Evolutionary conservation across 2,797 vertebrate genomes (phyloP).

Genomic region (Apogon talboti): DNA sequence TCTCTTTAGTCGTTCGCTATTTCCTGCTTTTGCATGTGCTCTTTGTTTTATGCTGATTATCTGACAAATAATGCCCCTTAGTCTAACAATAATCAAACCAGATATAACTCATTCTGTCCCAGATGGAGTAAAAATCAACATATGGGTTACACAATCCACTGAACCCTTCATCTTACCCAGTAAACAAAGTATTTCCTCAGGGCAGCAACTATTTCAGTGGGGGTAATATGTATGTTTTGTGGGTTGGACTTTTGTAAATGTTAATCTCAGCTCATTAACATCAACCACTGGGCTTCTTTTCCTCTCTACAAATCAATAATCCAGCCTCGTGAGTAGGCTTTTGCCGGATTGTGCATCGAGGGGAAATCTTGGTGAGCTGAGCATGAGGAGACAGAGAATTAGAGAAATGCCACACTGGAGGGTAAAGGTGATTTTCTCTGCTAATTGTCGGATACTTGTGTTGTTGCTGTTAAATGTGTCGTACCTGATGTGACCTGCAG

Average conservation of each 20-base stretch:
- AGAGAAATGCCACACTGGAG: constrained; percentile 30
- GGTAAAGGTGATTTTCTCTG: constrained; percentile 31
- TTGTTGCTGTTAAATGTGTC: not conserved
- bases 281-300: constrained; percentile 60
- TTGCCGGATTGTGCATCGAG: constrained; percentile 53
- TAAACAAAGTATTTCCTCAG: constrained; percentile 30
- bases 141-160: not conserved
- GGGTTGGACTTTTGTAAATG: constrained; percentile 30
- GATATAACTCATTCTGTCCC: not conserved
- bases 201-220: constrained; percentile 19
- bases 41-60: not conserved
- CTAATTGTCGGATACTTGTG: constrained; percentile 20
- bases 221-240: constrained; percentile 23
- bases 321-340: constrained; percentile 67
- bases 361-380: constrained; percentile 31
- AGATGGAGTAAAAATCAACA: not conserved
- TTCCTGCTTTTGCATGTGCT: not conserved
- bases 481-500: constrained; percentile 42
- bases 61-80: not conserved
- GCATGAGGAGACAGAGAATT: constrained; percentile 40
- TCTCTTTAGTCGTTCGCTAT: too few species aligned
- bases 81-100: not conserved
- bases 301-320: constrained; percentile 66
- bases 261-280: constrained; percentile 68
- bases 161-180: not conserved